Evolutionary conservation across 2,888 invertebrate genomes (phyloP), one percentile per base, ranked within the genome.

Genomic region (Pyrocoelia pectoralis): DNA sequence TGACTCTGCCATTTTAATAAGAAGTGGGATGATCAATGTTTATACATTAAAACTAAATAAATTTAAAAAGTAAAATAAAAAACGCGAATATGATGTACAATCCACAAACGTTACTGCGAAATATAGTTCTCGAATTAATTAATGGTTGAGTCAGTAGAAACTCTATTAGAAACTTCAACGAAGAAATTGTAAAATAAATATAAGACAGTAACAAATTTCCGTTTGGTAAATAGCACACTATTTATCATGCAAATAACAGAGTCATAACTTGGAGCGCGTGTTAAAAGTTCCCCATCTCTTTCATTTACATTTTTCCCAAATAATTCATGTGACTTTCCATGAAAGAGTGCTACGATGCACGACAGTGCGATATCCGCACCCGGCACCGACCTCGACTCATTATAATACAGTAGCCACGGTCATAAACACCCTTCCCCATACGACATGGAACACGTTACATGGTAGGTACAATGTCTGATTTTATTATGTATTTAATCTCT

Each of bases 161-260:
- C 15, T 56, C 15, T 33, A 51, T 54, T 50, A 40, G 46, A 19
- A 61, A 40, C 29, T 56, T 41, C 51, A 19, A 15, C 55, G 51
- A 51, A 56, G 50, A 38, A 64, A 59, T 60, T 64, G 57, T 56
- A 61, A 66, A 67, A 67, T 65, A 65, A 67, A 67, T 64, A 65
- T 67, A 67, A 69, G 67, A 69, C 69, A 69, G 67, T 65, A 71
- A 71, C 73, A 72, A 74, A 73, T 74, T 72, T 74, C 73, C 72
- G 72, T 70, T 68, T 68, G 70, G 68, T 72, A 70, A 71, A 70
- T 68, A 69, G 69, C 62, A 65, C 70, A 61, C 72, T 69, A 72
- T 74, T 72, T 70, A 72, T 72, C 71, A 73, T 70, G 70, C 69
- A 73, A 73, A 73, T 73, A 74, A 73, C 73, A 68, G 65, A 68